A percentile compares a stretch with the other conserved stretches of the same genome.
phyloP scores from a whole-genome alignment of 1,140 invertebrate species.

The Coptotermes formosanus region DNA sequence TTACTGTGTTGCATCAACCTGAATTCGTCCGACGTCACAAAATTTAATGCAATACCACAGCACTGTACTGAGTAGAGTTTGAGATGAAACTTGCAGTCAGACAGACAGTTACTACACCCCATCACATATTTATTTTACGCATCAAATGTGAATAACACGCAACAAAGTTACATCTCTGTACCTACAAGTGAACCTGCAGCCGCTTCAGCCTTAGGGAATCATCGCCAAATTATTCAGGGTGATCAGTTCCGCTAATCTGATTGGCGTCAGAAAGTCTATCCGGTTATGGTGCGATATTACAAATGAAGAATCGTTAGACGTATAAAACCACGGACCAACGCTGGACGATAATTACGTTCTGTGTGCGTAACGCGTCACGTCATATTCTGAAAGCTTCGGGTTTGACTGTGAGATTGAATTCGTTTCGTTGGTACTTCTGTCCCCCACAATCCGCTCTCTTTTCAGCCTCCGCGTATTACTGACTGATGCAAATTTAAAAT shows the following conservation, averaged over 20 bases:
- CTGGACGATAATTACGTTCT: not conserved
- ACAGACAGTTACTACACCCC: too few relatives aligned
- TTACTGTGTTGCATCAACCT: too few relatives aligned
- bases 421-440: not conserved
- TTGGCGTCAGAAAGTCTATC: not conserved
- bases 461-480: not conserved
- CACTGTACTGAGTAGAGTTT: too few relatives aligned
- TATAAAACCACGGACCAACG: not conserved
- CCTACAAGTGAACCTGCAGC: too few relatives aligned
- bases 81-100: too few relatives aligned
- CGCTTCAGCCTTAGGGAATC: not conserved
- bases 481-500: not conserved
- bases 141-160: too few relatives aligned
- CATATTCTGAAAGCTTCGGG: not conserved
- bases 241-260: not conserved
- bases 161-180: too few relatives aligned
- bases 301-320: not conserved
- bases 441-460: too few relatives aligned
- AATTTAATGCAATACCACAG: too few relatives aligned
- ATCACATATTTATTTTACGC: too few relatives aligned
- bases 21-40: too few relatives aligned
- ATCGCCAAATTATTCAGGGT: not conserved
- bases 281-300: not conserved
- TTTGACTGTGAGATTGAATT: not conserved
- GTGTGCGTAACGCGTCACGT: not conserved